Evolutionary conservation across 2,888 invertebrate genomes (phyloP), one percentile per base, ranked within the genome.

Genomic region (Eulithis testata): DNA sequence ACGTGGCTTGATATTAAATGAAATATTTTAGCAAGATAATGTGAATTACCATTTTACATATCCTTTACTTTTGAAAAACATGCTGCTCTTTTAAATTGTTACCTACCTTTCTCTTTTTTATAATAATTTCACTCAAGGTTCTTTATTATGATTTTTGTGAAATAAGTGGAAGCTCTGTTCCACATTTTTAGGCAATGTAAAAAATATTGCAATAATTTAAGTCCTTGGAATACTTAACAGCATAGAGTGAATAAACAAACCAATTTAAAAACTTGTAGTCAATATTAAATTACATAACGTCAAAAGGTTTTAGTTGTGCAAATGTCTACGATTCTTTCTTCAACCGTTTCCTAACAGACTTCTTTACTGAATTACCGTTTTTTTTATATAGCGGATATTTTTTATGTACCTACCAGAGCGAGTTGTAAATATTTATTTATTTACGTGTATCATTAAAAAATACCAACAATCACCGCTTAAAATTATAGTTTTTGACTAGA

Each of bases 191-290:
- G 47, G 12, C 44, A n/a, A 14, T 50, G 9, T 27, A n/a, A 11
- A 43, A 45, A 56, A 56, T 3, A 8, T 50, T 50, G 40, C 2
- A 54, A 58, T 21, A 14, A 14, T 21, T 11, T 9, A 21, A 65
- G 63, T 66, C 69, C 70, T 70, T 73, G 70, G 66, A 69, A 63
- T 55, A 45, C 59, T 68, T 64, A 65, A 63, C 65, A 72, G 68
- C 63, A 56, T 21, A 66, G 31, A 31, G 63, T 61, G 60, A 60
- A 57, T 14, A 53, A 37, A 63, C 57, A 66, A 65, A 68, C 60
- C 68, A 68, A 70, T 54, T 69, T n/a, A 44, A 58, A 52, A 60
- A 51, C 60, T 55, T 14, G 45, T 52, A 14, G 54, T 63, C 65
- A 69, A 70, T 65, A 66, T 56, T 52, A 53, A 40, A 63, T 69